Evolutionary conservation across 2,888 invertebrate genomes (phyloP).

Genomic region (Bembecia ichneumoniformis): DNA sequence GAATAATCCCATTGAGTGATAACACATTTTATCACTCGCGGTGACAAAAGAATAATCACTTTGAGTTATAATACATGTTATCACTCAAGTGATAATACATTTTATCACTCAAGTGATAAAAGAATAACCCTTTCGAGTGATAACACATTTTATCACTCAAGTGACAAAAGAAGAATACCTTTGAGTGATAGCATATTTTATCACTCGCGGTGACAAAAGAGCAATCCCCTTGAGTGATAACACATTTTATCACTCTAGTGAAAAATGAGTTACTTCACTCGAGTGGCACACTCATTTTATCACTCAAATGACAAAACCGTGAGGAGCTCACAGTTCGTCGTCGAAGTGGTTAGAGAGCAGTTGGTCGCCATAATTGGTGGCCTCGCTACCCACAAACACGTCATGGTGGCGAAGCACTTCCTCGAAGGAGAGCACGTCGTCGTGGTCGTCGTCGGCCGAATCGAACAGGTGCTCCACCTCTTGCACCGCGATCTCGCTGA

Average conservation of each 20-base stretch:
- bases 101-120: too few relatives aligned
- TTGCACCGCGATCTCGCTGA: slow-evolving; percentile 87
- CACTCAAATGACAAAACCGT: not conserved
- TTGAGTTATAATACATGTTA: too few relatives aligned
- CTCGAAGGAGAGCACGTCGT: slow-evolving; percentile 81
- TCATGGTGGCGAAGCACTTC: slow-evolving; percentile 90
- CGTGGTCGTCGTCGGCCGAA: slow-evolving; percentile 87
- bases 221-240: not conserved
- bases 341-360: slow-evolving; percentile 84
- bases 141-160: too few relatives aligned
- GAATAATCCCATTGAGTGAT: too few relatives aligned
- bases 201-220: too few relatives aligned
- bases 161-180: too few relatives aligned
- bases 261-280: not conserved
- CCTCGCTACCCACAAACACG: slow-evolving; percentile 93
- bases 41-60: too few relatives aligned
- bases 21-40: too few relatives aligned
- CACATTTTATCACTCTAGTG: not conserved
- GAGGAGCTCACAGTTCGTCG: slow-evolving; percentile 78
- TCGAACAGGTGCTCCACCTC: slow-evolving; percentile 93
- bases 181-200: too few relatives aligned
- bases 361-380: slow-evolving; percentile 89
- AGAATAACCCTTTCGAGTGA: too few relatives aligned
- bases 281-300: not conserved
- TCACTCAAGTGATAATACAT: too few relatives aligned